A percentile compares a stretch with the other conserved stretches of the same genome.
Evolutionary conservation across 2,113 vertebrate genomes (phyloP).

Genomic region (Halcyon senegalensis): DNA sequence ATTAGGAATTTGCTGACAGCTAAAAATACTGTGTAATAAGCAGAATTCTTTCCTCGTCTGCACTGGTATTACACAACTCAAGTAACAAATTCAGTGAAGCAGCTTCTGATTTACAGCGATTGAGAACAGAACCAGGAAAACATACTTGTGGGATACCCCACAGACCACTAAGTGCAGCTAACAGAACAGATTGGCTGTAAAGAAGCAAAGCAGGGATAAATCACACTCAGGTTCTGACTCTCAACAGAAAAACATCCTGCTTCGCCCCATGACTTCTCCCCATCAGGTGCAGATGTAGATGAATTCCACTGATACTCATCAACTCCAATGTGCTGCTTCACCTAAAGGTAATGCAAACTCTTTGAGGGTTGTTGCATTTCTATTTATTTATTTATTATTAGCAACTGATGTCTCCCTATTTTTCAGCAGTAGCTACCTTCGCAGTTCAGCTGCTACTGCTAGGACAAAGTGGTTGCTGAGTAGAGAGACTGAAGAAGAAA

Average conservation of each 20-base stretch:
- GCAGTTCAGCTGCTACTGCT: neutral
- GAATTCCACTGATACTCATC: neutral
- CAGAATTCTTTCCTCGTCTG: neutral
- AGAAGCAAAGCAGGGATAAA: neutral
- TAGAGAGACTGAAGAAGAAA: neutral
- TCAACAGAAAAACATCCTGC: neutral
- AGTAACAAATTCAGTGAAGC: neutral
- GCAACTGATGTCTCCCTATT: neutral
- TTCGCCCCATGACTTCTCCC: neutral
- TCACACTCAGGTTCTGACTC: neutral
- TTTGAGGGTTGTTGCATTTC: neutral
- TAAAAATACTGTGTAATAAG: neutral
- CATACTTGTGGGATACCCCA: neutral
- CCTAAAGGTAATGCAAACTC: accelerated
- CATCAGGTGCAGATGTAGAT: neutral
- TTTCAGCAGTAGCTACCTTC: neutral
- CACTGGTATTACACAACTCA: neutral
- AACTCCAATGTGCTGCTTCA: neutral
- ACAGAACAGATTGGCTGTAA: neutral
- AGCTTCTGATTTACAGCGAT: slow-evolving; percentile 18
- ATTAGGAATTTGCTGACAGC: neutral
- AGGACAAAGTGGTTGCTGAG: neutral
- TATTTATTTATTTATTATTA: neutral
- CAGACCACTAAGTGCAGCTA: neutral
- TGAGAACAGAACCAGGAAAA: neutral